A percentile compares a stretch with the other conserved stretches of the same genome.
phyloP scores from a whole-genome alignment of 2,113 vertebrate genomes.

The Psettodes erumei region DNA sequence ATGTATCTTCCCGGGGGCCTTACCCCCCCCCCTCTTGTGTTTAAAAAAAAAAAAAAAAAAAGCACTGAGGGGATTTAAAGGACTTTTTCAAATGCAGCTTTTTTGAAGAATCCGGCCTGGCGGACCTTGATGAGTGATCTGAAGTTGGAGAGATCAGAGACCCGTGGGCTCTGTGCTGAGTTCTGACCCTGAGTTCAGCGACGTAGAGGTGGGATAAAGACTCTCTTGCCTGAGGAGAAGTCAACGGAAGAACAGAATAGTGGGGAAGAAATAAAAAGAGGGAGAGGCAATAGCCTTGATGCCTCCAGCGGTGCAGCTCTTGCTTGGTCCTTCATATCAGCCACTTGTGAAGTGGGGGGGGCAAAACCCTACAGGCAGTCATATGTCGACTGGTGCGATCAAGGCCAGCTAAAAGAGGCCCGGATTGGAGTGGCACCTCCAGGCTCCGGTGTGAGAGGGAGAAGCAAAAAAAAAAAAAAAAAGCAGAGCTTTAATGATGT shows the following conservation, averaged over 20 bases:
- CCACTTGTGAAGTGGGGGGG: conserved; percentile 47
- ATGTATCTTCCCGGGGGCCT: conserved; percentile 31
- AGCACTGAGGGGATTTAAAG: conserved; percentile 28
- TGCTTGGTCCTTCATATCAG: conserved; percentile 56
- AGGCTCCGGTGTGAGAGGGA: conserved; percentile 10
- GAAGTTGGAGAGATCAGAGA: conserved; percentile 63
- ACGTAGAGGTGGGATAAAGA: conserved; percentile 61
- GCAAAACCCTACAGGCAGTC: conserved; percentile 50
- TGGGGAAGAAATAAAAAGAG: conserved; percentile 42
- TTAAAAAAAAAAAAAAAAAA: background rate
- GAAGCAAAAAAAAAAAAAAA: conserved; percentile 25
- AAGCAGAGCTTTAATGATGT: conserved; percentile 34
- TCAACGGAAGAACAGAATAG: conserved; percentile 28
- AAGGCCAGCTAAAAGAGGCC: conserved; percentile 44
- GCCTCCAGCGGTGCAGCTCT: conserved; percentile 41
- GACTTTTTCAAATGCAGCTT: conserved; percentile 52
- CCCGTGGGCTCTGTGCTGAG: conserved; percentile 42
- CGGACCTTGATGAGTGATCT: conserved; percentile 73
- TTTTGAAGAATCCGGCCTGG: conserved; percentile 26
- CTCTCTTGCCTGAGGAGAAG: conserved; percentile 57
- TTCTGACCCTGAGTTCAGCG: conserved; percentile 65
- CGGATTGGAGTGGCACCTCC: conserved; percentile 31
- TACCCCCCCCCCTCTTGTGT: conserved; percentile 25
- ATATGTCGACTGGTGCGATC: conserved; percentile 44
- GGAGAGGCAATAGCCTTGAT: conserved; percentile 56